Base-by-base conservation (phyloP, 2,113 vertebrate genomes). In the Peromyscus maniculatus region DNA sequence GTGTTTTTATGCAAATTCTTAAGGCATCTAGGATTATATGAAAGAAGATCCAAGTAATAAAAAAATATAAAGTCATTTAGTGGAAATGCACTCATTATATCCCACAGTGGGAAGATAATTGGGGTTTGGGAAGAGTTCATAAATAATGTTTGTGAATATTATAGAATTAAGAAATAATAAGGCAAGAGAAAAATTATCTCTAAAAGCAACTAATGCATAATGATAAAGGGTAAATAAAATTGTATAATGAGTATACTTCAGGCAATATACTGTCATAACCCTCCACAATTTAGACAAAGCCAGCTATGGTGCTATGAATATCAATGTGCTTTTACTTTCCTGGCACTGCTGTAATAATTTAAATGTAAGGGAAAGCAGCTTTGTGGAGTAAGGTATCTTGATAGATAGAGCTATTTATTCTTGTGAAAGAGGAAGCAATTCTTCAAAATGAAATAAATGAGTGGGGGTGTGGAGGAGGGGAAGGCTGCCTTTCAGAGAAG, bases 151-250 rank as follows among this genome's bases (percentile, higher is more conserved):
- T 92, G 43, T 75, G 21, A 79, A 46, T 82, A 82, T 71, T 88
- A 95, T 72, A 89, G 19, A 96, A 95, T 77, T 86, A 82, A 75
- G 80, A 93, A 88, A 93, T 12, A 89, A 3, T 21, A 74, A 90
- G 69, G n/a, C 52, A 71, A 95, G 64, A 91, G 49, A 87, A 94
- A 87, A 91, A 77, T 55, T 49, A 36, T 84, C 72, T 87, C 26
- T 15, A 74, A 89, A 91, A 31, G n/a, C 7, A 92, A 84, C 55
- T 64, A 75, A 16, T 1, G 7, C 80, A 10, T 79, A 57, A 74
- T 36, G n/a, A 5, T 33, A 71, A 11, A 57, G 80, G 33, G 71
- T 67, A 91, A 93, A 80, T 91, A 67, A 87, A 94, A 77, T 62
- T 55, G 24, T 64, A 67, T 62, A 74, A 91, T 17, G 31, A 80